A percentile compares a stretch with the other conserved stretches of the same genome.
These are phyloP conservation scores for Saguinus imperator DNA, from an alignment of 2,113 vertebrate species.

Conservation along the genomic window DNA sequence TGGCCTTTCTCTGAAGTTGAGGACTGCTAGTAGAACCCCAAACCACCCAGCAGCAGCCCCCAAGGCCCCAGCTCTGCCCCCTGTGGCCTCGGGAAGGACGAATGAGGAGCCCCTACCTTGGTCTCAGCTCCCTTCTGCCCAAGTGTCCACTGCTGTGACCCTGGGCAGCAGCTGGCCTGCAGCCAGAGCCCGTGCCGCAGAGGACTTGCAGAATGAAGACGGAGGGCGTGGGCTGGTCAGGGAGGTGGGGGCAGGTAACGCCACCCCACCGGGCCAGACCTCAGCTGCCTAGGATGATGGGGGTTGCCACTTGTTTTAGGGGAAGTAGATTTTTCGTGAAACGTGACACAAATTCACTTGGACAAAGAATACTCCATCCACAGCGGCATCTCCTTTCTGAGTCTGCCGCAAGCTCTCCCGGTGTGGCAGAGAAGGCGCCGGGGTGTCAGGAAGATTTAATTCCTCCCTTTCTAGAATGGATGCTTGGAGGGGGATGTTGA, in stretches of 20 bases:
- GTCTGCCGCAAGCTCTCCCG: neutral
- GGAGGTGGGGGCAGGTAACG: neutral
- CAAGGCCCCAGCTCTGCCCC: neutral
- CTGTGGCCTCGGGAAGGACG: neutral
- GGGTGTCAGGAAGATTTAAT: conserved; percentile 39
- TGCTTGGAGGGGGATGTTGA: neutral
- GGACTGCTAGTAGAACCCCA: neutral
- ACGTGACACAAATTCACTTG: conserved; percentile 12
- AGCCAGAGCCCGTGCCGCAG: neutral
- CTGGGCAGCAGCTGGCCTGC: neutral
- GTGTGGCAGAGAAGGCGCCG: neutral
- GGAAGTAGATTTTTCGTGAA: neutral
- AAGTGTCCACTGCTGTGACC: neutral
- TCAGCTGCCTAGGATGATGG: neutral
- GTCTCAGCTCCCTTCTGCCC: neutral
- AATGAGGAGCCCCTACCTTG: neutral
- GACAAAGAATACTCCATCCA: conserved; percentile 13
- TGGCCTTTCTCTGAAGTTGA: neutral
- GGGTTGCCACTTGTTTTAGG: neutral
- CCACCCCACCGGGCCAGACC: neutral
- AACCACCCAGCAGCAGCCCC: neutral
- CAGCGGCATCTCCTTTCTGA: rapidly evolving
- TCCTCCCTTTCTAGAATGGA: neutral
- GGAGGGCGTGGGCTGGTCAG: rapidly evolving
- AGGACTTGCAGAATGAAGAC: neutral